Evolutionary conservation across 2,113 vertebrate species (phyloP), one percentile per base, ranked within the genome.

Genomic region (Ploceus nigricollis): DNA sequence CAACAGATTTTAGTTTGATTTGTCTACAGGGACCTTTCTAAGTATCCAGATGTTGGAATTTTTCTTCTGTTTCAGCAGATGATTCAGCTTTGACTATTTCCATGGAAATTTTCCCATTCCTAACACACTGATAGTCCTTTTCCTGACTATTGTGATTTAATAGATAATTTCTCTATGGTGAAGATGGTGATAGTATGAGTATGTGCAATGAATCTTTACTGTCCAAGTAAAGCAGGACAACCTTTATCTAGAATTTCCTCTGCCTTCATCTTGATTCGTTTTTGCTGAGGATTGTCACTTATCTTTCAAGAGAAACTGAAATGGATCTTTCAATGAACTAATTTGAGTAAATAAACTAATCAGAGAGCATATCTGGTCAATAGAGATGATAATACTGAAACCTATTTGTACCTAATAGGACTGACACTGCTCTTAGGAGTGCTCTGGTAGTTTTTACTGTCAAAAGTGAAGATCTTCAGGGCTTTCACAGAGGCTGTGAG

Each of bases 41-140:
- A 94, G 44, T 89, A 84, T 92, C 56, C 61, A 92, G 72, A 95
- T 87, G 83, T 73, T 94, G 64, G 70, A 57, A 73, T 81, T 93
- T 82, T 92, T 94, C 89, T 79, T 89, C 48, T 33, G 0, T 91
- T 94, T 91, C 70, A 89, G 51, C 53, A 84, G n/a, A 87, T 87
- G 44, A 68, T 92, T 95, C 72, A 61, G 31, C 69, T 87, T 87
- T 79, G n/a, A 60, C 48, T 88, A n/a, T 88, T 94, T 87, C 69
- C 18, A 6, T 84, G 65, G 90, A 92, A 92, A 87, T 82, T 48
- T 81, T 84, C 20, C 44, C 2, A 1, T 77, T 95, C 15, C 31
- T 89, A 77, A 40, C 10, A 45, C 21, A 68, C 33, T n/a, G 30
- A 61, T 88, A n/a, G 7, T 84, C 13, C 18, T 81, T 92, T 57